These are phyloP conservation scores for Papilio protenor DNA, from an alignment of 2,888 invertebrate genomes.

Conservation along the genomic window DNA sequence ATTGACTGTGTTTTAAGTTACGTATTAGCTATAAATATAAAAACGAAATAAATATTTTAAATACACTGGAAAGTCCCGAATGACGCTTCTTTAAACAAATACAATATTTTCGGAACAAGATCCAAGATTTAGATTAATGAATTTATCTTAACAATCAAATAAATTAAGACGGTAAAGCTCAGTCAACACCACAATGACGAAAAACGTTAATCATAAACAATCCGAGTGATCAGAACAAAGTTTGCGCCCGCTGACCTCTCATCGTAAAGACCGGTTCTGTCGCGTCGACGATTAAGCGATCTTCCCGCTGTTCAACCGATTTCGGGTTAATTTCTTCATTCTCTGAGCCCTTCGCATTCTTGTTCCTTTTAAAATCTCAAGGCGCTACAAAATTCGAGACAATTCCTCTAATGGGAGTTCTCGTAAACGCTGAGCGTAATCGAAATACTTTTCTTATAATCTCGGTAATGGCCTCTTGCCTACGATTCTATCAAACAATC, in stretches of 20 bases:
- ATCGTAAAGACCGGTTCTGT: conserved; percentile 64
- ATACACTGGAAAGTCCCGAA: too few relatives aligned
- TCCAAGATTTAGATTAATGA: not conserved
- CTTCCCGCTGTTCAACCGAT: conserved; percentile 76
- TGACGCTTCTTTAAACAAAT: not conserved
- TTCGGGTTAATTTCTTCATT: conserved; percentile 80
- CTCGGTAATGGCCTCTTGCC: conserved; percentile 54
- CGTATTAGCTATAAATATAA: not conserved
- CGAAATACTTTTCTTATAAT: conserved; percentile 53
- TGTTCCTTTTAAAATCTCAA: conserved; percentile 52
- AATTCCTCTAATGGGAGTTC: conserved; percentile 77
- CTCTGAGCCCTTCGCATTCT: conserved; percentile 63
- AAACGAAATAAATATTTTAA: too few relatives aligned
- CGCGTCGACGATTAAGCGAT: conserved; percentile 74
- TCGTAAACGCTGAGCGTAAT: conserved; percentile 55
- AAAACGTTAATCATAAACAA: conserved; percentile 54
- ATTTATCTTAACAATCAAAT: not conserved
- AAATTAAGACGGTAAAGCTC: not conserved
- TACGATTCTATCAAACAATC: conserved; percentile 43
- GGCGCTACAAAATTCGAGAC: conserved; percentile 55
- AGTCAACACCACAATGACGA: not conserved
- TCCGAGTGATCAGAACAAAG: conserved; percentile 61
- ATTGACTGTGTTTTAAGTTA: not conserved
- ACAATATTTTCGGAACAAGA: not conserved
- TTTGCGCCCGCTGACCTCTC: conserved; percentile 55